A percentile compares a stretch with the other conserved stretches of the same genome.
phyloP scores from a whole-genome alignment of 1,140 invertebrate species.

The Trachymyrmex cornetzi region DNA sequence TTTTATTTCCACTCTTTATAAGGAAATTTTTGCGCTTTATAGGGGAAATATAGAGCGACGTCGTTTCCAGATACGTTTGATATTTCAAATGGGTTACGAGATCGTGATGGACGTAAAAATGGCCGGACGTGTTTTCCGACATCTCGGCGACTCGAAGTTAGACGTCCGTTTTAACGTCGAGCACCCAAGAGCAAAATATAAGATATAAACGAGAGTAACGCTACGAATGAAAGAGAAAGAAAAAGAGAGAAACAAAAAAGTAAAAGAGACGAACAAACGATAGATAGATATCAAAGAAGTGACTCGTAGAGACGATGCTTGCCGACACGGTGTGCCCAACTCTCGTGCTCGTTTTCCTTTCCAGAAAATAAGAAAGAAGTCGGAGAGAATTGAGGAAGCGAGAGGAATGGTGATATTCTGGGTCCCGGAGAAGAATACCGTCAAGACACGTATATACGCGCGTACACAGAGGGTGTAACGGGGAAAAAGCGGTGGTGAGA shows the following conservation, averaged over 20 bases:
- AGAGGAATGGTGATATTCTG: conserved; percentile 52
- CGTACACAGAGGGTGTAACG: neutral
- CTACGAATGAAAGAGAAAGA: neutral
- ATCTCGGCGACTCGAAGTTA: conserved; percentile 42
- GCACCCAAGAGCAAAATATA: conserved; percentile 38
- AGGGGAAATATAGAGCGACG: neutral
- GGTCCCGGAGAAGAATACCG: conserved; percentile 28
- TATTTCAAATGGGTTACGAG: conserved; percentile 41
- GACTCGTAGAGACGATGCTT: conserved; percentile 43
- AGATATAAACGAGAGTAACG: conserved; percentile 10
- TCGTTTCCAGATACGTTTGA: conserved; percentile 15
- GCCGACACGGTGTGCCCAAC: conserved; percentile 37
- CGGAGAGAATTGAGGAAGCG: conserved; percentile 49
- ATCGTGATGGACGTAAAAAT: conserved; percentile 52
- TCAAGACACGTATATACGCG: neutral
- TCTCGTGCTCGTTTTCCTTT: conserved; percentile 55
- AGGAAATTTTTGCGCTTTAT: neutral
- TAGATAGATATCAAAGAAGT: conserved; percentile 64
- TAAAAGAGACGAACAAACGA: conserved; percentile 53
- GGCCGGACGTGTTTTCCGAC: conserved; percentile 42
- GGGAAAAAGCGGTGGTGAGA: conserved; percentile 27
- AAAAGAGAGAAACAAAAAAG: neutral
- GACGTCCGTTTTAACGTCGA: conserved; percentile 46
- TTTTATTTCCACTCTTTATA: conserved; percentile 17
- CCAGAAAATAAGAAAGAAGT: conserved; percentile 44